Conservation (phyloP, 2,888 invertebrate genomes). For the Xestia ashworthii region DNA sequence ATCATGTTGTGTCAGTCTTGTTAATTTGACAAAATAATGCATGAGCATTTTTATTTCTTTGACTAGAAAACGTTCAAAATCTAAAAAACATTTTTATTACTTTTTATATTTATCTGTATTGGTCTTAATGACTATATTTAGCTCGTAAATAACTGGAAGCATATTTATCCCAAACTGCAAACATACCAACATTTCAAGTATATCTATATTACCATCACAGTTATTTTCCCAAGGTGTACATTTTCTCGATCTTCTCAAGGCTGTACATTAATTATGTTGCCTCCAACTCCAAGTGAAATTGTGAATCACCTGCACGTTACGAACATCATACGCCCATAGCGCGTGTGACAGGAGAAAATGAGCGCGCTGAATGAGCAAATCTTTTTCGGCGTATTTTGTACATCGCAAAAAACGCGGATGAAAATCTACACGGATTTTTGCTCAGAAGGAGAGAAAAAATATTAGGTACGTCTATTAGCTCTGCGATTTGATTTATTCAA, state of each 20-base stretch:
- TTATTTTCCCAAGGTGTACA: slow-evolving; percentile 12
- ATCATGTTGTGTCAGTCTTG: not conserved
- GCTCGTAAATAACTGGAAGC: not conserved
- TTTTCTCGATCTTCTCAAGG: slow-evolving; percentile 39
- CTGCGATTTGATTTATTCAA: not conserved
- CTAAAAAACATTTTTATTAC: not conserved
- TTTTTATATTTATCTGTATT: not conserved
- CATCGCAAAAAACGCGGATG: slow-evolving; percentile 2
- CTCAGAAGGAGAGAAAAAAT: slow-evolving; percentile 5
- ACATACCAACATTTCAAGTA: not conserved
- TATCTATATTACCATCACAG: slow-evolving; percentile 19
- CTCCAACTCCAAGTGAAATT: slow-evolving; percentile 27
- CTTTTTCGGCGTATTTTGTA: slow-evolving; percentile 30
- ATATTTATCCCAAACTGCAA: not conserved
- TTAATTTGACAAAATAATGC: not conserved
- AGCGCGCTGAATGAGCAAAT: slow-evolving; percentile 29
- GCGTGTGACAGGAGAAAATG: slow-evolving; percentile 24
- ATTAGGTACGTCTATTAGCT: slow-evolving; percentile 3
- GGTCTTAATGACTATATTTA: too few relatives aligned
- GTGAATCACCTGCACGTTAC: slow-evolving; percentile 24
- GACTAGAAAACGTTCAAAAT: not conserved
- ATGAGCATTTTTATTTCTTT: not conserved
- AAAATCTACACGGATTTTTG: slow-evolving; percentile 1
- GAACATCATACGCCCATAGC: slow-evolving; percentile 32
- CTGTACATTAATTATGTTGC: slow-evolving; percentile 55